A percentile compares a stretch with the other conserved stretches of the same genome.
These are phyloP conservation scores for Heliconius eleuchia DNA, from an alignment of 1,140 invertebrate genomes.

Conservation along the genomic window DNA sequence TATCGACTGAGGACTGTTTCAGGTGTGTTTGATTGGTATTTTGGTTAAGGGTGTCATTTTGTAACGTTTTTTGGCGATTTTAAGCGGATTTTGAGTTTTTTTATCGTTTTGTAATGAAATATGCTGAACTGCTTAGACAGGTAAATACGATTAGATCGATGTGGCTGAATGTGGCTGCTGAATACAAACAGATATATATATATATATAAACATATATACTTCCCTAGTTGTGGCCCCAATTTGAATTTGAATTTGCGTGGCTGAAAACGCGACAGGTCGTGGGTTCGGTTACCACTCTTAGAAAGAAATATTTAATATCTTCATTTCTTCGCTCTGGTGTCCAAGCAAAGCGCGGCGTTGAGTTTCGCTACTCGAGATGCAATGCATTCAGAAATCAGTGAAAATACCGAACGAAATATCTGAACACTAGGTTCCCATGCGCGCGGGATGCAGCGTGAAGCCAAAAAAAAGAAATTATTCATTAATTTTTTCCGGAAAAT, in stretches of 20 bases:
- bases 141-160: no score
- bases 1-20: conserved; percentile 54
- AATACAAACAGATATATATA: no score
- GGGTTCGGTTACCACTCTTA: no score
- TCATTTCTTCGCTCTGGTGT: no score
- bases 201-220: no score
- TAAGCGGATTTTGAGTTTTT: background rate
- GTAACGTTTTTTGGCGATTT: conserved; percentile 13
- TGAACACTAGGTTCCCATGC: background rate
- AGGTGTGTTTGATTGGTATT: conserved; percentile 58
- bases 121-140: no score
- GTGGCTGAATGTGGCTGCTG: no score
- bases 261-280: background rate
- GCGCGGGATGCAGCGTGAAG: background rate
- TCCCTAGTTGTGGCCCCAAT: no score
- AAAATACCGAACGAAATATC: background rate
- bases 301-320: no score
- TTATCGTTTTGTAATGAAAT: background rate
- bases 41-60: conserved; percentile 30
- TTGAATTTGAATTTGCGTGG: no score
- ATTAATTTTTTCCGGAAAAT: no score
- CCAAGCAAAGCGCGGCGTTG: no score
- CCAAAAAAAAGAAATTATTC: background rate
- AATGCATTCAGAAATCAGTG: background rate
- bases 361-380: background rate